Base-by-base conservation (phyloP, 2,113 vertebrate species). In the Channa maculata region DNA sequence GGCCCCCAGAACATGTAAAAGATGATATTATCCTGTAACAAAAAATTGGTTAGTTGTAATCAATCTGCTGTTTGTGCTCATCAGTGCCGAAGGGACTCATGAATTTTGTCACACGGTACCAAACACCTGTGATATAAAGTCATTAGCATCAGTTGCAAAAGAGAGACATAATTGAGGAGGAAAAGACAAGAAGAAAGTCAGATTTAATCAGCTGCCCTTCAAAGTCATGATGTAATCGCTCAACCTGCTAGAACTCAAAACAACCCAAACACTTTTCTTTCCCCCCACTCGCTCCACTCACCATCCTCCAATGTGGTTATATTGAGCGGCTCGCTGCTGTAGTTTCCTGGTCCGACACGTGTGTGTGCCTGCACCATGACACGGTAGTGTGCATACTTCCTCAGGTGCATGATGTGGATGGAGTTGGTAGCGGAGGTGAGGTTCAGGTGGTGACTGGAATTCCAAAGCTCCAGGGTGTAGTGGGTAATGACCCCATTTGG, bases 251-350 rank as follows among this genome's bases (percentile, higher is more conserved):
- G 0, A 82, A 65, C 2, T 62, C 49, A 81, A 86, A 67, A 82
- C 10, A 71, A 78, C 46, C 8, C 57, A 54, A 8, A 8, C 41
- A 38, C 10, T 14, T 41, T 64, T 5, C 51, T 10, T 24, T 43
- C 48, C n/a, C 8, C 64, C 45, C 44, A 4, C 52, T 64, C 45
- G 0, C 34, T 58, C 60, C 44, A 58, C 88, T 93, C 91, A 95
- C 94, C 93, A 53, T 95, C 94, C 86, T 96, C 94, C 77, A 94
- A 75, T 34, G 95, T 95, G 65, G 94, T 95, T 86, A 95, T 88
- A 89, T 95, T 94, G 73, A 96, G 88, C n/a, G 91, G 84, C 44
- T 94, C 91, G 46, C 93, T 95, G 86, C 84, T 94, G 90, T 93
- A 84, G 92, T 95, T 95, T 6, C 94, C 93, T 0, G 89, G 72